Conservation (phyloP, 2,113 vertebrate genomes). For the Hyperopisus bebe region DNA sequence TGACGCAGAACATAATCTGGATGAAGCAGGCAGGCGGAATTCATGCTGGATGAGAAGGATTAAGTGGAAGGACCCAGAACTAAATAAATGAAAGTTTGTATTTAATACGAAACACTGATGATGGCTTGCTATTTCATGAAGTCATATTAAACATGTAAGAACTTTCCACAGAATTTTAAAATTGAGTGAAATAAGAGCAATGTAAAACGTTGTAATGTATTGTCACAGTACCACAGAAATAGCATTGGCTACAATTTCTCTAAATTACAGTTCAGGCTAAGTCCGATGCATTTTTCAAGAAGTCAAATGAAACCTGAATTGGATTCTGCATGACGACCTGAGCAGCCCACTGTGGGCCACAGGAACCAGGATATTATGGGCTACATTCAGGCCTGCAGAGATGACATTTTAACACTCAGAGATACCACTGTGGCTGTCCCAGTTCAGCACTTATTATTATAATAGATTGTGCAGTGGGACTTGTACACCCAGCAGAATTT, state of each 20-base stretch:
- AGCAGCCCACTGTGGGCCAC: background rate
- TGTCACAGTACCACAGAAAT: background rate
- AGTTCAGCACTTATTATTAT: constrained; percentile 6
- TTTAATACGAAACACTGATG: background rate
- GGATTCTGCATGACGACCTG: background rate
- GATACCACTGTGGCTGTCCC: background rate
- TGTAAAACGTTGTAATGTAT: background rate
- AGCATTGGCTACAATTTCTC: background rate
- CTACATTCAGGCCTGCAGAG: background rate
- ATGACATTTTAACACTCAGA: background rate
- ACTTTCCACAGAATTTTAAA: background rate
- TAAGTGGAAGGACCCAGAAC: background rate
- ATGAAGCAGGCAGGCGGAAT: background rate
- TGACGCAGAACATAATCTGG: background rate
- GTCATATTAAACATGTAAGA: background rate
- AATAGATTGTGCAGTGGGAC: constrained; percentile 4
- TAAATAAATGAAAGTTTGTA: background rate
- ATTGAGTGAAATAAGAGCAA: background rate
- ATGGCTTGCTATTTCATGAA: background rate
- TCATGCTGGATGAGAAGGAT: background rate
- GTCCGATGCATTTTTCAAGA: background rate
- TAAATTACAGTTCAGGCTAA: background rate
- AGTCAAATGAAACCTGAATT: background rate
- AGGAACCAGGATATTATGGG: background rate
- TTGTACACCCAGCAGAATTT: background rate